These are phyloP conservation scores for Buceros bicornis DNA, from an alignment of 2,797 vertebrate genomes.

Conservation along the genomic window DNA sequence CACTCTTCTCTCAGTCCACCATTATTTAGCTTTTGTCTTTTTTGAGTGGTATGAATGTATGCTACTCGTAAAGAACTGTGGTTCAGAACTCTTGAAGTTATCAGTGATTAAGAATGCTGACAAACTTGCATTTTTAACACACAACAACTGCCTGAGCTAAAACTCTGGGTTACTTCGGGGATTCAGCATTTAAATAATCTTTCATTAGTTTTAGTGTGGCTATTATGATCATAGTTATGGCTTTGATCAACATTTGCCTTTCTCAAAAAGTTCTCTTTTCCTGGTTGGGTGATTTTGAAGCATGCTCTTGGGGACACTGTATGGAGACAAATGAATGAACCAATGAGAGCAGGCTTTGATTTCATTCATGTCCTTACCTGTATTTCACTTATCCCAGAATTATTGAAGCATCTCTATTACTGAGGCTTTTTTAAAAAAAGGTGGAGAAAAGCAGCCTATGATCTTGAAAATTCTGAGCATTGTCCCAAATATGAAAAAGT, in stretches of 20 bases:
- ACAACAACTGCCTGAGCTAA: not conserved
- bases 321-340: not conserved
- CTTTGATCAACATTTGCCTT: constrained; percentile 47
- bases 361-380: not conserved
- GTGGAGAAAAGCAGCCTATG: not conserved
- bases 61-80: not conserved
- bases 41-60: not conserved
- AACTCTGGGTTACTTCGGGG: not conserved
- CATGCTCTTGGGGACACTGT: not conserved
- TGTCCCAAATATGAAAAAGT: not conserved
- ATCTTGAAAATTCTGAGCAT: constrained; percentile 49
- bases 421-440: not conserved
- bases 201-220: constrained; percentile 39
- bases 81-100: not conserved
- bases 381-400: not conserved
- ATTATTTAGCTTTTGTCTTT: not conserved
- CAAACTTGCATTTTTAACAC: not conserved
- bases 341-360: not conserved
- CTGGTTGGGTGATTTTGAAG: constrained; percentile 26
- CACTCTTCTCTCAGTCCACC: not conserved
- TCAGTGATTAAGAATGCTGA: not conserved
- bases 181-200: constrained; percentile 38
- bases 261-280: not conserved
- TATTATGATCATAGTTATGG: constrained; percentile 22
- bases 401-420: not conserved